Percentiles rank a stretch among this genome's conserved stretches.
phyloP scores from a whole-genome alignment of 2,113 vertebrate species.

The Lethenteron reissneri region DNA sequence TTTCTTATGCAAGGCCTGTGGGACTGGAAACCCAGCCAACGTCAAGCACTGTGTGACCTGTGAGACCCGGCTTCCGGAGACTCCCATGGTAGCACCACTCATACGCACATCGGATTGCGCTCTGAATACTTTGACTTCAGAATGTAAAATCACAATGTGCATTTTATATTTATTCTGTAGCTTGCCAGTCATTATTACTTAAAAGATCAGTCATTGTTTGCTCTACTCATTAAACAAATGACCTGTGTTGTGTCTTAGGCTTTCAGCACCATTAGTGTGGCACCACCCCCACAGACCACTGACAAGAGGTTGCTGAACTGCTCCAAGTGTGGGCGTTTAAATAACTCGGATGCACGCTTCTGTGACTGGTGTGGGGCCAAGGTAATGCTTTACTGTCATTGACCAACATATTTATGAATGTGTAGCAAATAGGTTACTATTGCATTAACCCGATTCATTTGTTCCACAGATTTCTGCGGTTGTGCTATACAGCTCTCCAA shows the following conservation, averaged over 20 bases:
- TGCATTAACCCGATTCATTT: too few relatives aligned
- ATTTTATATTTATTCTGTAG: neutral
- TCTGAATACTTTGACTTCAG: neutral
- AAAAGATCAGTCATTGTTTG: neutral
- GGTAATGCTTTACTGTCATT: constrained; percentile 15
- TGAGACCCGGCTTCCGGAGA: constrained; percentile 28
- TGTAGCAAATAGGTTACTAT: too few relatives aligned
- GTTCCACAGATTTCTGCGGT: too few relatives aligned
- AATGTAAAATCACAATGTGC: neutral
- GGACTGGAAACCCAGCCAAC: constrained; percentile 40
- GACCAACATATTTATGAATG: too few relatives aligned
- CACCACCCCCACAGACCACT: constrained; percentile 12
- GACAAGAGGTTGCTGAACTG: constrained; percentile 24
- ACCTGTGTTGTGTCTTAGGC: too few relatives aligned
- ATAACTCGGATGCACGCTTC: constrained; percentile 28
- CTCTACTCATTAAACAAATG: neutral
- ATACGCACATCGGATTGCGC: too few relatives aligned
- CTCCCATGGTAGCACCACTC: neutral
- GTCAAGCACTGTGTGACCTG: constrained; percentile 39
- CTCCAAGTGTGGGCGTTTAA: constrained; percentile 30
- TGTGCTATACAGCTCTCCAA: too few relatives aligned
- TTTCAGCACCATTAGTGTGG: neutral
- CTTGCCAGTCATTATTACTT: neutral
- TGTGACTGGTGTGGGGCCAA: constrained; percentile 57
- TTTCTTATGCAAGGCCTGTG: constrained; percentile 34